Evolutionary conservation across 2,797 vertebrate genomes (phyloP).

Genomic region (Pipistrellus nathusii): DNA sequence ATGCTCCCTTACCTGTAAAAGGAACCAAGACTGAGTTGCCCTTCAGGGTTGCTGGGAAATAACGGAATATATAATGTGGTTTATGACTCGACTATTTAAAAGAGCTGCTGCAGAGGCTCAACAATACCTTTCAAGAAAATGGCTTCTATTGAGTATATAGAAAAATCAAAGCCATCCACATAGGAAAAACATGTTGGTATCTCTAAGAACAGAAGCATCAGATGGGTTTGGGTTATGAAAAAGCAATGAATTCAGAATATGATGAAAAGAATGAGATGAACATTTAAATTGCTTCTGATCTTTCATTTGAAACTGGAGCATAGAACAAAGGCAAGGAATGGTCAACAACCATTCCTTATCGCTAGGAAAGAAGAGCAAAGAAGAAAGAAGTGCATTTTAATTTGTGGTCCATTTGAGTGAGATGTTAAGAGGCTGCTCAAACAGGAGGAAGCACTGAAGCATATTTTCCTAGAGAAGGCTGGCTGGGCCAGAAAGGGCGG

Average conservation of each 20-base stretch:
- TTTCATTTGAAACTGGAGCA: slow-evolving; percentile 51
- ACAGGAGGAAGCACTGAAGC: background rate
- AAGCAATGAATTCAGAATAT: slow-evolving; percentile 14
- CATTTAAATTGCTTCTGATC: slow-evolving; percentile 45
- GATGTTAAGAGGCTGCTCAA: background rate
- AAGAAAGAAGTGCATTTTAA: background rate
- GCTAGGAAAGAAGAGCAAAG: slow-evolving; percentile 42
- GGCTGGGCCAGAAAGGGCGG: background rate
- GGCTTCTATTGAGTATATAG: slow-evolving; percentile 31
- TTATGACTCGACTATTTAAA: slow-evolving; percentile 45
- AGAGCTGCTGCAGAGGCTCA: slow-evolving; percentile 11
- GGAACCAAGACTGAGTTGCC: background rate
- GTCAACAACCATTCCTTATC: background rate
- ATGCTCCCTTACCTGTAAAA: slow-evolving; percentile 44
- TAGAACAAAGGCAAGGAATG: slow-evolving; percentile 28
- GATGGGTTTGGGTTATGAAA: background rate
- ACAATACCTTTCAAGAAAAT: slow-evolving; percentile 52
- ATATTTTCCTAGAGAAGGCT: background rate
- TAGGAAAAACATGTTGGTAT: background rate
- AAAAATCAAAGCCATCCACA: slow-evolving; percentile 32
- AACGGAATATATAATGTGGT: background rate
- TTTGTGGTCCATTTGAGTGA: background rate
- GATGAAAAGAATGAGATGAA: background rate
- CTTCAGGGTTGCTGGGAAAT: slow-evolving; percentile 58
- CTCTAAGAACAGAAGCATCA: slow-evolving; percentile 26